Base-by-base conservation (phyloP, 2,888 invertebrate species). In the Mesopsocus fuscifrons region DNA sequence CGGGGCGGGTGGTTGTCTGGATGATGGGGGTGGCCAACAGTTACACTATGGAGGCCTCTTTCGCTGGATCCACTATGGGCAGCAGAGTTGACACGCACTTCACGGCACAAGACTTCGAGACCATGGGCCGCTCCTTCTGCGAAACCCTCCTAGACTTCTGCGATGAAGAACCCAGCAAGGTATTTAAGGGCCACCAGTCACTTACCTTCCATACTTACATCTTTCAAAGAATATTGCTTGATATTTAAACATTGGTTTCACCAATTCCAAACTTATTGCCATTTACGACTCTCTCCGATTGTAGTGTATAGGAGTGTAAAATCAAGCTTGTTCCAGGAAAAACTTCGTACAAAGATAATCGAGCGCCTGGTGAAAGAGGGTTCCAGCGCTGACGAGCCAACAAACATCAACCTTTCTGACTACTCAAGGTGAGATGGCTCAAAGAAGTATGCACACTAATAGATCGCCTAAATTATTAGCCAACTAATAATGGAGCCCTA, bases 11-110 rank as follows among this genome's bases (percentile, higher is more conserved):
- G 6, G 91, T 92, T 1, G 81, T 91, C 54, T 92, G 91, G 91
- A 82, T 89, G 71, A 74, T 92, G 71, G 92, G 92, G 18, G 83
- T 92, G 35, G 77, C 81, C 45, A 89, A 92, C 55, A 92, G 91
- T 60, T 94, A 87, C 58, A 94, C 92, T 3, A 75, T 94, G 72
- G 94, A 94, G 65, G 89, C 92, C 5, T 91, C 92, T 1, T 85
- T 92, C 59, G 88, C 87, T 41, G 94, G 92, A 8, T 84, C 91
- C 2, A 77, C 77, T 49, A 62, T 89, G 44, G 87, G 87, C 2
- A 76, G 79, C 34, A 72, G 84, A 57, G 69, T 71, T 52, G 81
- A 80, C 3, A 84, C 83, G 16, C 92, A 92, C 60, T 92, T 91
- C 57, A 76, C 74, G 20, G 75, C 75, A n/a, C 66, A 66, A 55